Base-by-base conservation (phyloP, 2,888 invertebrate species). In the Rhamphomyia laevipes region DNA sequence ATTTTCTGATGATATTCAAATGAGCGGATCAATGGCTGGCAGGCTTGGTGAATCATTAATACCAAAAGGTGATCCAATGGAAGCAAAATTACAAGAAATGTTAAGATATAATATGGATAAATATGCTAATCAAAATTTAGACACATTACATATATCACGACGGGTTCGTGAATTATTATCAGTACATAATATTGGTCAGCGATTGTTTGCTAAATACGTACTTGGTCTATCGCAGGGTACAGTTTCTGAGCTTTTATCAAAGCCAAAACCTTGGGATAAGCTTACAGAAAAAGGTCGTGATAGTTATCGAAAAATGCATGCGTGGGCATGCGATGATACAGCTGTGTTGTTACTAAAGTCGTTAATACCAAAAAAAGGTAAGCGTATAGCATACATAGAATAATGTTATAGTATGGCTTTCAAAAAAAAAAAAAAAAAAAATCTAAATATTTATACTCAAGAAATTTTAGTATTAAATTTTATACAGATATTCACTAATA, bases 231-330 rank as follows among this genome's bases (percentile, higher is more conserved):
- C 86, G 54, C 97, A 99, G 72, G 99, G 99, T 52, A 99, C 99
- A 21, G 96, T 99, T 44, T 94, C 94, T 57, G 99, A 99, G 74
- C 75, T 99, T 62, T 78, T 99, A 55, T 96, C 96, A 59, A 99
- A 99, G 70, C 99, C 99, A 48, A 96, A 99, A 70, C 95, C 95
- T 13, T 99, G 99, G 99, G 95, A 96, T 75, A 97, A 97, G 74
- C 77, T 99, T 65, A 99, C 99, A 51, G 99, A 99, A 75, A 99
- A 99, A 72, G 99, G 99, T 33, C 78, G 97, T 49, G 99, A 99
- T 75, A 96, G 96, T 61, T 99, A 99, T 75, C 78, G 99, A 64
- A 96, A 97, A 75, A 99, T 99, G 94, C 94, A 96, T 74, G 93
- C 93, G 63, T 99, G 99, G 99, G 93, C 96, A 58, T 89, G 89